phyloP scores from a whole-genome alignment of 2,888 invertebrate genomes.

The Rhyacophila evoluta region DNA sequence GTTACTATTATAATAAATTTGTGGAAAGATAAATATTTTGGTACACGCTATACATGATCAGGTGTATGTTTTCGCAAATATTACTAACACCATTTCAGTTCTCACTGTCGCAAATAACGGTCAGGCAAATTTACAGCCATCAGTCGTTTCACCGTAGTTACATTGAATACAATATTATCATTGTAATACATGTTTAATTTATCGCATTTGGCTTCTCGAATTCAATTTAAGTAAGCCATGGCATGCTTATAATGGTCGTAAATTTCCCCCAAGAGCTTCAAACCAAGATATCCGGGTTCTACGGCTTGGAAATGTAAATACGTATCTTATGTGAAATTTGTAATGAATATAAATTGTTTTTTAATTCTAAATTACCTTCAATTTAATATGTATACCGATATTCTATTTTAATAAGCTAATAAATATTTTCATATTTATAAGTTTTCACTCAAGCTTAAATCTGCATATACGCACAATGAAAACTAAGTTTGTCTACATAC shows the following conservation, averaged over 20 bases:
- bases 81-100: too few relatives aligned
- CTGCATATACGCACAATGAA: too few relatives aligned
- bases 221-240: slow-evolving; percentile 46
- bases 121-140: slow-evolving; percentile 44
- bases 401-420: background rate
- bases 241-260: slow-evolving; percentile 43
- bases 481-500: too few relatives aligned
- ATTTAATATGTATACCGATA: background rate
- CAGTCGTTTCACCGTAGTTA: slow-evolving; percentile 28
- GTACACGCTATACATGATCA: too few relatives aligned
- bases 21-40: too few relatives aligned
- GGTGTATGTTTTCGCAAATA: too few relatives aligned
- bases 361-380: background rate
- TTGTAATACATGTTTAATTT: slow-evolving; percentile 49
- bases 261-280: slow-evolving; percentile 43
- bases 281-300: slow-evolving; percentile 50
- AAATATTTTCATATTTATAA: too few relatives aligned
- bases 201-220: slow-evolving; percentile 41
- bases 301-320: slow-evolving; percentile 29
- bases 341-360: background rate
- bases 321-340: background rate
- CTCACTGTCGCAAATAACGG: slow-evolving; percentile 39
- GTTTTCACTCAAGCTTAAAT: too few relatives aligned
- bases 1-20: too few relatives aligned
- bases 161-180: slow-evolving; percentile 49